Evolutionary conservation across 1,140 invertebrate species (phyloP).

Genomic region (Pseudomyrmex gracilis): DNA sequence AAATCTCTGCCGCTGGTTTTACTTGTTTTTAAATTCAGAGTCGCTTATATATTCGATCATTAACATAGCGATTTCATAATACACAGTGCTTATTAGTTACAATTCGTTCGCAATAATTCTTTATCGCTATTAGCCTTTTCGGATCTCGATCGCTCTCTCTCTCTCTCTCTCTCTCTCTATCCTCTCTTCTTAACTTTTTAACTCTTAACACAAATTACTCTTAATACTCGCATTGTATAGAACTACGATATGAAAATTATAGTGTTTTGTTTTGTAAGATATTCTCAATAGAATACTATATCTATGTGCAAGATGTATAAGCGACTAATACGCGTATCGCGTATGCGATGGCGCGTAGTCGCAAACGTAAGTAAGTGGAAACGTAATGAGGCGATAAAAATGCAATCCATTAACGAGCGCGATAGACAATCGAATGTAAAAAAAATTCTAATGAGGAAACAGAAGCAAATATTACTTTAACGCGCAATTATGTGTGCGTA

Average conservation of each 20-base stretch:
- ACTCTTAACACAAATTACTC: constrained; percentile 71
- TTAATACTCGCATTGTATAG: constrained; percentile 73
- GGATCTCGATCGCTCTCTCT: neutral
- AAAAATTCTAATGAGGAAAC: too few relatives aligned
- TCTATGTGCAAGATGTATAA: constrained; percentile 23
- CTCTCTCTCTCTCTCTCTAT: neutral
- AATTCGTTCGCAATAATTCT: constrained; percentile 56
- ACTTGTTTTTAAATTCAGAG: constrained; percentile 39
- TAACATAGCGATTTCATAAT: constrained; percentile 77
- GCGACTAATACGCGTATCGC: constrained; percentile 38
- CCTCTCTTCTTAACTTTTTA: constrained; percentile 59
- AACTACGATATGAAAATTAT: constrained; percentile 52
- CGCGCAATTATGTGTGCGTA: neutral
- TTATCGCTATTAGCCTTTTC: constrained; percentile 37
- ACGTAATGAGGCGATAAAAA: constrained; percentile 32
- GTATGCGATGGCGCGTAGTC: too few relatives aligned
- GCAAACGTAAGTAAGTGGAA: neutral
- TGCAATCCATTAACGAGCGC: constrained; percentile 19
- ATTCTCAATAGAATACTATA: constrained; percentile 21
- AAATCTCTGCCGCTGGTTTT: constrained; percentile 33
- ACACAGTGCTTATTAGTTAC: constrained; percentile 74
- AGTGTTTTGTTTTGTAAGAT: constrained; percentile 14
- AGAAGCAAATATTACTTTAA: neutral
- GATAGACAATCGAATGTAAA: neutral
- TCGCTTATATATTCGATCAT: constrained; percentile 54